Conservation (phyloP, 2,113 vertebrate species). For the Jaculus jaculus region DNA sequence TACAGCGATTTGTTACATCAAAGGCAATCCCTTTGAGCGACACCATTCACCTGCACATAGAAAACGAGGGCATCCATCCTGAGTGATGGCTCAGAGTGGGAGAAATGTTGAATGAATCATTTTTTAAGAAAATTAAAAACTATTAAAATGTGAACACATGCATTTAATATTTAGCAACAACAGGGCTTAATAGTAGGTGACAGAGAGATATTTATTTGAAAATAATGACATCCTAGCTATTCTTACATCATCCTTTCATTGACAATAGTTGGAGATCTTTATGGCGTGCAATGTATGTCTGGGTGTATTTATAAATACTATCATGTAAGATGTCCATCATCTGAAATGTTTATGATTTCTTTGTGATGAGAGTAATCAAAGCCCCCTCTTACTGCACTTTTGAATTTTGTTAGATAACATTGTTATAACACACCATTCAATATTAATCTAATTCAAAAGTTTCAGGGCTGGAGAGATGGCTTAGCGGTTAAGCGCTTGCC, state of each 20-base stretch:
- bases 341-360: neutral
- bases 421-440: neutral
- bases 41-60: rapidly evolving
- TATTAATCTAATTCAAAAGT: neutral
- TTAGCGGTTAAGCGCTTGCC: too few relatives aligned
- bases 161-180: neutral
- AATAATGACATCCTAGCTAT: neutral
- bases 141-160: neutral
- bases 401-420: neutral
- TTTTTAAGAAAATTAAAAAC: neutral
- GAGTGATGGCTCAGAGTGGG: neutral
- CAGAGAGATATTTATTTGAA: neutral
- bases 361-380: neutral
- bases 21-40: neutral
- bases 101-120: neutral
- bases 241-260: neutral
- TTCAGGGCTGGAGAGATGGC: too few relatives aligned
- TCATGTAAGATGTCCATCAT: neutral
- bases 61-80: neutral
- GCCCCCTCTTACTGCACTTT: neutral
- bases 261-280: neutral
- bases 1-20: rapidly evolving
- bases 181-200: neutral
- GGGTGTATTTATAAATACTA: too few relatives aligned
- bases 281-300: neutral